A percentile compares a stretch with the other conserved stretches of the same genome.
Evolutionary conservation across 1,140 invertebrate genomes (phyloP).

Genomic region (Aphelenchoides besseyi): DNA sequence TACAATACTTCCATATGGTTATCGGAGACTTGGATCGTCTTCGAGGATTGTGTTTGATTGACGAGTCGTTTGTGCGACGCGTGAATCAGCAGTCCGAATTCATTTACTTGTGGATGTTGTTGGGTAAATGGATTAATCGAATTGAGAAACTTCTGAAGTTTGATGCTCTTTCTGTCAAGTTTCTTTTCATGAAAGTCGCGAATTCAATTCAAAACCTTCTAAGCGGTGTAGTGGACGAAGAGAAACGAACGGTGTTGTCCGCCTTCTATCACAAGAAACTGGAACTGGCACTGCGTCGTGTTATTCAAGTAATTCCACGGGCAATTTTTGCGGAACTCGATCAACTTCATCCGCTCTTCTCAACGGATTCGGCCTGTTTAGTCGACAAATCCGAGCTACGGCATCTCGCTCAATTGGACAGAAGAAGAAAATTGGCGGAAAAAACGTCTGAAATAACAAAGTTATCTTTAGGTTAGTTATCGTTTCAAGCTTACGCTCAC

Average conservation of each 20-base stretch:
- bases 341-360: conserved; percentile 41
- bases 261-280: conserved; percentile 43
- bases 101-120: conserved; percentile 32
- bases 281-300: conserved; percentile 28
- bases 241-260: conserved; percentile 24
- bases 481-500: background rate
- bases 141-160: conserved; percentile 37
- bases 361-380: conserved; percentile 30
- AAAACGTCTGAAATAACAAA: conserved; percentile 51
- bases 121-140: conserved; percentile 10
- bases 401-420: conserved; percentile 40
- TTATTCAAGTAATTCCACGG: conserved; percentile 50
- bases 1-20: conserved; percentile 30
- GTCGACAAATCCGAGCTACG: conserved; percentile 34
- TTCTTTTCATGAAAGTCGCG: conserved; percentile 41
- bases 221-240: conserved; percentile 8
- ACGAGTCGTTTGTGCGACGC: conserved; percentile 25
- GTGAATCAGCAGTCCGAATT: conserved; percentile 24
- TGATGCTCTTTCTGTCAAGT: conserved; percentile 49
- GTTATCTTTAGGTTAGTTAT: conserved; percentile 32
- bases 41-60: conserved; percentile 15
- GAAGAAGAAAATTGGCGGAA: conserved; percentile 36
- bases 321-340: conserved; percentile 47
- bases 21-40: conserved; percentile 19
- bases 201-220: conserved; percentile 27